Evolutionary conservation across 2,888 invertebrate species (phyloP).

Genomic region (Zygaena filipendulae): DNA sequence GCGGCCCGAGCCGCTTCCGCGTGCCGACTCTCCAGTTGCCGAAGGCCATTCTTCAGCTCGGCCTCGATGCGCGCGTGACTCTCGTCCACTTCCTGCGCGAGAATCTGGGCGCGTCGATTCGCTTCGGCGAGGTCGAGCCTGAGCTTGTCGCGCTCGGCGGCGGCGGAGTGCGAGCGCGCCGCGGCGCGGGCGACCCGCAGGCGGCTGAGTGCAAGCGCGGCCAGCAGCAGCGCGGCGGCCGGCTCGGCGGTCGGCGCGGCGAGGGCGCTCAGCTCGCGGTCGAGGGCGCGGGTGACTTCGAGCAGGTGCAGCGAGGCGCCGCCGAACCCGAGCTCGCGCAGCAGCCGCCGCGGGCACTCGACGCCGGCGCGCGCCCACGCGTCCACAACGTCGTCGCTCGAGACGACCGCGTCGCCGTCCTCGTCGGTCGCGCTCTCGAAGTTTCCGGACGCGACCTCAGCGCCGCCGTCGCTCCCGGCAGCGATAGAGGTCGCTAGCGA

Average conservation of each 20-base stretch:
- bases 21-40: slow-evolving; percentile 79
- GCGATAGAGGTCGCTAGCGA: slow-evolving; percentile 39
- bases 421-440: slow-evolving; percentile 18
- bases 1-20: slow-evolving; percentile 78
- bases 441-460: slow-evolving; percentile 11
- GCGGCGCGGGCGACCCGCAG: slow-evolving; percentile 79
- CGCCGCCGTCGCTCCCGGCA: slow-evolving; percentile 20
- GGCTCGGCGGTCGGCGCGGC: slow-evolving; percentile 16
- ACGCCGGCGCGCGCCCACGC: slow-evolving; percentile 80
- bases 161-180: slow-evolving; percentile 72
- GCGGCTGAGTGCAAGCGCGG: slow-evolving; percentile 74
- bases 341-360: slow-evolving; percentile 70
- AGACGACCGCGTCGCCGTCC: slow-evolving; percentile 24
- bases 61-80: slow-evolving; percentile 86
- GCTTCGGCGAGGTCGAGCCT: slow-evolving; percentile 83
- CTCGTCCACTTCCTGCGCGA: slow-evolving; percentile 94
- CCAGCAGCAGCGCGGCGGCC: slow-evolving; percentile 60
- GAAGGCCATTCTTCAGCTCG: slow-evolving; percentile 75
- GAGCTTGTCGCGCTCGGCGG: slow-evolving; percentile 84
- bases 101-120: slow-evolving; percentile 79
- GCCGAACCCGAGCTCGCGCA: slow-evolving; percentile 76
- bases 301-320: slow-evolving; percentile 65
- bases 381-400: slow-evolving; percentile 70
- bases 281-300: slow-evolving; percentile 74
- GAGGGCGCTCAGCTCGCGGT: slow-evolving; percentile 68